Conservation (phyloP, 2,888 invertebrate species). For the Melanostoma scalare region DNA sequence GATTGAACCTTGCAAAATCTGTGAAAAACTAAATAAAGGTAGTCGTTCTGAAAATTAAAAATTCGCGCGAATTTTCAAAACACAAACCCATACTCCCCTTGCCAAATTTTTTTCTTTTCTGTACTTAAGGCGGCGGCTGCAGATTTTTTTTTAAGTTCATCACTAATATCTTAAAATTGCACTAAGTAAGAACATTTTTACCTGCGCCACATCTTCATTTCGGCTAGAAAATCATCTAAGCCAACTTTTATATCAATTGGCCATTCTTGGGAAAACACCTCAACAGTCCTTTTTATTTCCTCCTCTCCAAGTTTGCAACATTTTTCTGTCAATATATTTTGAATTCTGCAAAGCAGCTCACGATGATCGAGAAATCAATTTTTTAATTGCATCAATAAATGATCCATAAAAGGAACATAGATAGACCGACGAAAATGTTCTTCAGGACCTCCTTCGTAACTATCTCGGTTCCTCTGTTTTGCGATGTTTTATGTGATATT, state of each 20-base stretch:
- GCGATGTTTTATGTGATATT: no score
- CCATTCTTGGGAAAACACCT: constrained; percentile 42
- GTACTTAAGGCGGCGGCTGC: no score
- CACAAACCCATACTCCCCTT: no score
- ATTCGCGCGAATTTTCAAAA: no score
- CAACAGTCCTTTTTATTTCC: constrained; percentile 16
- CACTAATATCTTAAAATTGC: no score
- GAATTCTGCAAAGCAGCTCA: constrained; percentile 46
- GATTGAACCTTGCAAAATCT: no score
- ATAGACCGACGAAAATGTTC: constrained; percentile 47
- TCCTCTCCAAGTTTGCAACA: constrained; percentile 27
- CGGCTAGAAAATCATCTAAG: background rate
- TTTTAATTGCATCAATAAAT: constrained; percentile 38
- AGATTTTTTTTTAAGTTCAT: no score
- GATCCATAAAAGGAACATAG: constrained; percentile 49
- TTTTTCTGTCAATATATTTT: constrained; percentile 52
- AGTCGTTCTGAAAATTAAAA: no score
- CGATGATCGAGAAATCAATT: constrained; percentile 21
- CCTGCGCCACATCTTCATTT: constrained; percentile 4
- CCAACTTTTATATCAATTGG: constrained; percentile 21
- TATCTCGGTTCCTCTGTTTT: constrained; percentile 32
- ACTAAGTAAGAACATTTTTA: no score
- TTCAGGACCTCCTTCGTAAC: constrained; percentile 37
- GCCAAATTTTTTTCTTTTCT: no score
- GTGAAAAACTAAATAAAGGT: no score